Evolutionary conservation across 2,113 vertebrate species (phyloP), one percentile per base, ranked within the genome.

Genomic region (Ophthalmolycus amberensis): DNA sequence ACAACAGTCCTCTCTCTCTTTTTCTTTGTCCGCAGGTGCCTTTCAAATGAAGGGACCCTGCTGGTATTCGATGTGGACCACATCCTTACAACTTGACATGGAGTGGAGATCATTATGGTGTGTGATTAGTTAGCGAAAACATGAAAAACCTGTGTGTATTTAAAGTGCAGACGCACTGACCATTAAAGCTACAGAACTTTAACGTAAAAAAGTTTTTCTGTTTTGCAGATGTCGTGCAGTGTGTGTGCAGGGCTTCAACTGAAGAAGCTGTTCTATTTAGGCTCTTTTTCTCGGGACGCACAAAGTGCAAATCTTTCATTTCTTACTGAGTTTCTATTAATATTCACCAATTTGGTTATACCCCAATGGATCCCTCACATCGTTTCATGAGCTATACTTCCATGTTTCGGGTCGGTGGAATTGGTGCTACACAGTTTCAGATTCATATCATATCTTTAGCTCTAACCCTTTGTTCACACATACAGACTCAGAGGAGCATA

Each of bases 261-360:
- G 40, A 73, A 76, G 18, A 29, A 4, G 46, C 10, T 71, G 52
- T 40, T 80, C 42, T 46, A 65, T 69, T 59, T 37, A 50, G 67
- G 40, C 62, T 59, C 50, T 70, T 77, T 76, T 77, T 52, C 27
- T 74, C 4, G 1, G 27, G 38, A 20, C 48, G 44, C 63, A 76
- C 69, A 70, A 50, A 65, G 16, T 59, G 69, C 40, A 78, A 65
- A 74, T 65, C 52, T 80, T 66, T 75, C 6, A 80, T 80, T 80
- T 83, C 66, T 75, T 27, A 9, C 14, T 29, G 52, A 67, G 44
- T 69, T 77, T 83, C 50, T 60, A 50, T 70, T 77, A 71, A 25
- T 70, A 38, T 60, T 68, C 25, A 62, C 50, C n/a, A 75, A 77
- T 85, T 63, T 75, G 60, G 74, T 59, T 34, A 44, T 12, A 25